phyloP scores from a whole-genome alignment of 2,888 invertebrate genomes.

The Muschampia plurimacula region DNA sequence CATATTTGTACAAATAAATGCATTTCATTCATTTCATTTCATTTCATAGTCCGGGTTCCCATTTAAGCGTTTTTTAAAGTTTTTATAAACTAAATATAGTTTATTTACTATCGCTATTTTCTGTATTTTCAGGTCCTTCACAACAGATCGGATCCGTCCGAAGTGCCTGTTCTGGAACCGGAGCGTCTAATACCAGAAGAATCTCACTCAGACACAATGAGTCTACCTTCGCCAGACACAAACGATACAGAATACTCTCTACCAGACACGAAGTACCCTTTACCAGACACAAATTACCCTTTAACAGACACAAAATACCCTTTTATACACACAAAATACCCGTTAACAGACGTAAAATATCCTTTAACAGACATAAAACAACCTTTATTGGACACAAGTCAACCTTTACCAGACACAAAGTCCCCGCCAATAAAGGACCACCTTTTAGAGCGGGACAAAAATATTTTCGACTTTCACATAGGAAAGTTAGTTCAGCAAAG shows the following conservation, averaged over 20 bases:
- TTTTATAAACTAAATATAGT: too few relatives aligned
- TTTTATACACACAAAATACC: constrained; percentile 17
- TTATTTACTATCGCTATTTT: neutral
- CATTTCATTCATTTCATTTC: too few relatives aligned
- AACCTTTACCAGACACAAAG: constrained; percentile 16
- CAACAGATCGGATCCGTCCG: constrained; percentile 61
- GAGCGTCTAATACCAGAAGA: constrained; percentile 37
- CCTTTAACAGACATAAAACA: neutral
- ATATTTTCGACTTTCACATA: constrained; percentile 73
- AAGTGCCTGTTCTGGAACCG: constrained; percentile 59
- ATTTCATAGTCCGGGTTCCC: too few relatives aligned
- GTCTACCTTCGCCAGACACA: neutral
- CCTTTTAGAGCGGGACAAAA: constrained; percentile 46
- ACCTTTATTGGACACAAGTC: constrained; percentile 8
- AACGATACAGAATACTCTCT: constrained; percentile 24
- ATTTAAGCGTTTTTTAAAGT: too few relatives aligned
- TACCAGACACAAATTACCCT: neutral
- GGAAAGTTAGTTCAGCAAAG: constrained; percentile 76
- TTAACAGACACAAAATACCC: neutral
- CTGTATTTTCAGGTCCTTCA: constrained; percentile 58
- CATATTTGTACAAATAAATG: too few relatives aligned
- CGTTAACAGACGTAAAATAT: constrained; percentile 1
- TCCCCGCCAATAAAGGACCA: neutral
- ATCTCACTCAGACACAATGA: constrained; percentile 37
- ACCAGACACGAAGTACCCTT: constrained; percentile 1